Evolutionary conservation across 1,140 invertebrate genomes (phyloP).

Genomic region (Archivesica marissinica): DNA sequence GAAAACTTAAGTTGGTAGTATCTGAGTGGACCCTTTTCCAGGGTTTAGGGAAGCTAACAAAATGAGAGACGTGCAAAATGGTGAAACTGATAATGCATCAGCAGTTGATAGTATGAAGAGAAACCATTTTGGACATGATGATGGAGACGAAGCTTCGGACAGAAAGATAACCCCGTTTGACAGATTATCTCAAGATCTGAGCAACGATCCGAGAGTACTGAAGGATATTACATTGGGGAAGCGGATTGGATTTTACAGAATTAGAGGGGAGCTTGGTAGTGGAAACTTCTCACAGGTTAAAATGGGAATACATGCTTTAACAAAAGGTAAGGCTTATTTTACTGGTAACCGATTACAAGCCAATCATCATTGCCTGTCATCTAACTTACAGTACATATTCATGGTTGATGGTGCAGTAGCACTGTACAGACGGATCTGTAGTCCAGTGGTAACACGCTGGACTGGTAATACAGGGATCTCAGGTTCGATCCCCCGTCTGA

Average conservation of each 20-base stretch:
- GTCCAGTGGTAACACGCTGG: no score
- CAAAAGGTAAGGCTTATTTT: conserved; percentile 90
- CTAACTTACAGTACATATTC: no score
- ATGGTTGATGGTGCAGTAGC: no score
- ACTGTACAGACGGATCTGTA: no score
- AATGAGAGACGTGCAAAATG: conserved; percentile 49
- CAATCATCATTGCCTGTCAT: no score
- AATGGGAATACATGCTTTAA: conserved; percentile 92
- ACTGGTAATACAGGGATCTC: no score
- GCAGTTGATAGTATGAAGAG: not conserved
- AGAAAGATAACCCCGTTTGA: conserved; percentile 75
- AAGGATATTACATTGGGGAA: conserved; percentile 88
- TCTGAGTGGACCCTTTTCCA: no score
- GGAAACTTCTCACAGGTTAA: conserved; percentile 97
- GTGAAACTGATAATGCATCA: not conserved
- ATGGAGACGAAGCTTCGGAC: conserved; percentile 50
- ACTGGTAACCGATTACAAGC: no score
- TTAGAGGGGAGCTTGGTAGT: conserved; percentile 90
- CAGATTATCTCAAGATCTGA: conserved; percentile 75
- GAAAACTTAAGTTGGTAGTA: no score
- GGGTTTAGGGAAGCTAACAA: no score
- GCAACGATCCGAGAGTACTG: conserved; percentile 85
- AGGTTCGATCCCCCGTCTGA: no score
- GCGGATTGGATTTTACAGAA: conserved; percentile 89
- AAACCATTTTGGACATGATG: conserved; percentile 37